These are phyloP conservation scores for Aurelia aurita DNA, from an alignment of 30 jellyfish, hydroid and myxozoan genomes.

Conservation along the genomic window DNA sequence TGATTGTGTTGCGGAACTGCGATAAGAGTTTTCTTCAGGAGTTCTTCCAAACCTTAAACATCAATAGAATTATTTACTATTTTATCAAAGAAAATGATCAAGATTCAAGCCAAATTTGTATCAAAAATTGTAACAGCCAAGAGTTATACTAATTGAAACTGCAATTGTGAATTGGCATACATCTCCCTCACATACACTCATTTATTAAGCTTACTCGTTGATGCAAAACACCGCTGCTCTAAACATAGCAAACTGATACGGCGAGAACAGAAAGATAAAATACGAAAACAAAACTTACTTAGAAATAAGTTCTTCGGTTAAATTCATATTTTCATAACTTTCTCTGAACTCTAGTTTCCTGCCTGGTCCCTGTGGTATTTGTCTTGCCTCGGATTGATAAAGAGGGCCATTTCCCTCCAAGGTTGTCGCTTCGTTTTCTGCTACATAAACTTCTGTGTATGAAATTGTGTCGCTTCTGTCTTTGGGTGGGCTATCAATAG, in stretches of 20 bases:
- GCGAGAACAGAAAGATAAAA: no score
- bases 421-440: conserved; percentile 4
- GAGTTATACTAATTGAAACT: no score
- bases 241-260: no score
- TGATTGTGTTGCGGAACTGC: conserved; percentile 10
- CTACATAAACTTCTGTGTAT: conserved; percentile 58
- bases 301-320: conserved; percentile 32
- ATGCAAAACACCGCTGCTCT: no score
- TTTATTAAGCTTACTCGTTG: no score
- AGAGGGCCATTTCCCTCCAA: conserved; percentile 1
- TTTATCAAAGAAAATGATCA: no score
- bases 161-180: no score
- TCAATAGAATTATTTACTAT: background rate
- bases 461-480: background rate
- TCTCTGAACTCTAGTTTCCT: conserved; percentile 13
- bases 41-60: conserved; percentile 28
- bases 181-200: no score
- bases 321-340: conserved; percentile 60
- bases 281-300: conserved; percentile 3
- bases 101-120: no score
- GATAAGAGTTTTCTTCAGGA: conserved; percentile 27
- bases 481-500: conserved; percentile 11
- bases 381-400: conserved; percentile 50
- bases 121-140: no score
- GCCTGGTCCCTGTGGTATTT: conserved; percentile 23